Evolutionary conservation across 2,797 vertebrate genomes (phyloP), one percentile per base, ranked within the genome.

Genomic region (Poeciliopsis turneri): DNA sequence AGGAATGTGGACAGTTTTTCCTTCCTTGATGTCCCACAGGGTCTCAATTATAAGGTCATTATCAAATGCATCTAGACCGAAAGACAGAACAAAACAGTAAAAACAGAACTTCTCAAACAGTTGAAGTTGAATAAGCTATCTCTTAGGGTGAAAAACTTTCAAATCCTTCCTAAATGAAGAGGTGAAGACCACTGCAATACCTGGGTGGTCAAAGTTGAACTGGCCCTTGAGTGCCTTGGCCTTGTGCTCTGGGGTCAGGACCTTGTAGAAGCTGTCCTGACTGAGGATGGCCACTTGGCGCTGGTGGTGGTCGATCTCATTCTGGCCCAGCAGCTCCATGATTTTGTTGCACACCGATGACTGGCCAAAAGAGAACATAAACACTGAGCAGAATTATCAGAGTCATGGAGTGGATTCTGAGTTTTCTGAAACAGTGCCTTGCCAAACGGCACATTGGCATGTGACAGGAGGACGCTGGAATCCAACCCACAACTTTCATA

Each of bases 151-250:
- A 68, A 41, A 39, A 68, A 68, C 61, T 4, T 66, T 25, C 36
- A 9, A 39, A 66, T 36, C 20, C 5, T 41, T 68, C 64, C 36
- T 41, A 25, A 23, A 11, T 61, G 30, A 61, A 61, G 16, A 18
- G 3, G 4, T n/a, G 20, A 69, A 43, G 39, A 43, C 66, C 23
- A 43, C 11, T 43, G 25, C 18, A 25, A 75, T 91, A 99, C 98
- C 98, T 94, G 98, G 98, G 93, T 99, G 98, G 92, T 99, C 98
- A 80, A 99, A 99, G 95, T 99, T 99, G 95, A 97, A 99, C 84
- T 99, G 98, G 88, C 98, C 98, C 93, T 98, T 99, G n/a, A 95
- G 88, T 0, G 97, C 98, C 91, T 98, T 98, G 90, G 96, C 96
- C 90, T 99, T 99, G 95, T 99, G 98, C 88, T 99, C 98, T 0